These are phyloP conservation scores for Ptychochromis oligacanthus DNA, from an alignment of 2,113 vertebrate genomes.

Conservation along the genomic window DNA sequence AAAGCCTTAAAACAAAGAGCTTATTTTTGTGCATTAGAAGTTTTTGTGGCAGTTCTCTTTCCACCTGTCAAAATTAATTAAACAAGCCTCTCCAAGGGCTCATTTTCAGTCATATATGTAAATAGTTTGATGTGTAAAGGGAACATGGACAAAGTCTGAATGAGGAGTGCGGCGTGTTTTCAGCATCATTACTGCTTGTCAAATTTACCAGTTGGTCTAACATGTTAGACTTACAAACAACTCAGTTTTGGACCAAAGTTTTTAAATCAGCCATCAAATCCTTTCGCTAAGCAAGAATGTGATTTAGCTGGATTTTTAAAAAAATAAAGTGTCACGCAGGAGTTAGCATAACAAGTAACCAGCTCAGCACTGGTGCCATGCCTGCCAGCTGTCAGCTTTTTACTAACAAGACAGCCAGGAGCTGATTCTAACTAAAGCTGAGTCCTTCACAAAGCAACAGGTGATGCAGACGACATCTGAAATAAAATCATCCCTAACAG, in stretches of 20 bases:
- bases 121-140: conserved; percentile 19
- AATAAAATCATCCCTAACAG: background rate
- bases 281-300: background rate
- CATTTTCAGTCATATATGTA: conserved; percentile 1
- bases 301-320: background rate
- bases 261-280: background rate
- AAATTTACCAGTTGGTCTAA: background rate
- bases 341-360: background rate
- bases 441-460: background rate
- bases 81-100: background rate
- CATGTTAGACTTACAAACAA: background rate
- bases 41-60: conserved; percentile 36
- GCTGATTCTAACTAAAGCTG: conserved; percentile 14
- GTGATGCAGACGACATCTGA: background rate
- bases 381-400: background rate
- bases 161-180: conserved; percentile 12
- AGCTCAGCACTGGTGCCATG: background rate
- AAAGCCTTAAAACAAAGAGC: conserved; percentile 36
- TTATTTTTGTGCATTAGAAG: conserved; percentile 8
- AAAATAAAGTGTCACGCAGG: background rate
- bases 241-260: background rate
- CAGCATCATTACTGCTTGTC: conserved; percentile 1
- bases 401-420: conserved; percentile 12
- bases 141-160: background rate
- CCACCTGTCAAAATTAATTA: conserved; percentile 50